Evolutionary conservation across 2,797 vertebrate genomes (phyloP), one percentile per base, ranked within the genome.

Genomic region (Sibirionetta formosa): DNA sequence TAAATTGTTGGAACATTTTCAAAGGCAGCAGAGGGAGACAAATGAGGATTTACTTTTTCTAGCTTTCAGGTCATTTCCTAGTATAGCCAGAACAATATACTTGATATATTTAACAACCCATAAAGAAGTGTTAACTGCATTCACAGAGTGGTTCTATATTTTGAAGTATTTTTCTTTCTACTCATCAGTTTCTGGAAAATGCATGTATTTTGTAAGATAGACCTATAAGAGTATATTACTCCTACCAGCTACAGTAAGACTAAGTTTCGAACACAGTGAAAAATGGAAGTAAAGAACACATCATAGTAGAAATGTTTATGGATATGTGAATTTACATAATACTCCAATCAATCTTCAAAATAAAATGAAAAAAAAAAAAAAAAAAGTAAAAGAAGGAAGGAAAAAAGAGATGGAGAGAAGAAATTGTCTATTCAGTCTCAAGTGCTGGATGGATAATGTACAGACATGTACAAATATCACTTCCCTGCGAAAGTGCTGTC

Each of bases 51-150:
- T 75, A 44, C 33, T 81, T 88, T 76, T 86, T 14, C 53, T 54
- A 77, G 33, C 15, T 83, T 90, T 42, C 29, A 68, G 54, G 56
- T 69, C 1, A 50, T 86, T 90, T 84, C n/a, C 50, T 79, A 36
- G 48, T 46, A 44, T n/a, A 81, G 60, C 44, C 48, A 88, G 77
- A 90, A 76, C 14, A 73, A 14, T 40, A n/a, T 31, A 22, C 53
- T 57, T 89, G 51, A 82, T 88, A 73, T 72, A 86, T 93, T 82
- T 88, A 91, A 77, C 68, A 68, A 57, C 11, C 14, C 36, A 14
- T 35, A 48, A 71, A 84, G 63, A 70, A 91, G 17, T 24, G 18
- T 38, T 80, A 53, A 36, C 44, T 84, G 18, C 33, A 64, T 79
- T 95, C 53, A 90, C 63, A 57, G 56, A 60, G 40, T 46, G 16